Conservation (phyloP, 2,113 vertebrate species). For the Plectropomus leopardus region DNA sequence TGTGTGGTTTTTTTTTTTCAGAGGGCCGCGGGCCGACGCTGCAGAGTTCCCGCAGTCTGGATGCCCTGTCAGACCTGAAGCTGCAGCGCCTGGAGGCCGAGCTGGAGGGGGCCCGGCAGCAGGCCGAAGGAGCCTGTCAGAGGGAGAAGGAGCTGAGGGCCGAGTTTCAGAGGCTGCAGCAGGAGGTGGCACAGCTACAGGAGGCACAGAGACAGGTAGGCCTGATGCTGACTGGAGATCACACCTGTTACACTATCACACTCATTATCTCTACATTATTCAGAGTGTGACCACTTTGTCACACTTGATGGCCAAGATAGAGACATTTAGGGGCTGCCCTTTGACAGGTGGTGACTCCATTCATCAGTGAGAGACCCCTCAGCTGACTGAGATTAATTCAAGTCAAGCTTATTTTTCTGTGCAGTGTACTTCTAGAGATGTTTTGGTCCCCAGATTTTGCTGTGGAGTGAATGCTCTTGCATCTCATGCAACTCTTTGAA, state of each 20-base stretch:
- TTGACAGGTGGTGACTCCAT: no score
- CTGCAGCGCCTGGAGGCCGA: constrained; percentile 87
- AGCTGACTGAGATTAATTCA: no score
- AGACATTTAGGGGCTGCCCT: no score
- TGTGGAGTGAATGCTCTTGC: no score
- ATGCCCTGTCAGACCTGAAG: constrained; percentile 83
- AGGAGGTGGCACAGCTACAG: constrained; percentile 88
- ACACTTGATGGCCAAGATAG: not conserved
- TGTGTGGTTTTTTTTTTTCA: constrained; percentile 22
- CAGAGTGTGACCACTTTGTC: not conserved
- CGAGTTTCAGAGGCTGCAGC: constrained; percentile 88
- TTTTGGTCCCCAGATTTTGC: no score
- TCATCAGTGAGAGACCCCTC: no score
- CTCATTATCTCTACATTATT: not conserved
- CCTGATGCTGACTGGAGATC: not conserved
- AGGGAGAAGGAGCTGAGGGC: constrained; percentile 90
- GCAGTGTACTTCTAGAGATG: no score
- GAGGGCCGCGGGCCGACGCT: constrained; percentile 81
- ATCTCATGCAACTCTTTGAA: no score
- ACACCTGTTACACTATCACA: not conserved
- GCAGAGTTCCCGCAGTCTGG: constrained; percentile 85
- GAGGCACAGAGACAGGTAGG: constrained; percentile 84
- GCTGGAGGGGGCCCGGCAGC: constrained; percentile 87
- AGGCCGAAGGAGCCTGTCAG: constrained; percentile 87
- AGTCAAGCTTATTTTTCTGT: no score